Evolutionary conservation across 2,888 invertebrate genomes (phyloP).

Genomic region (Meandrusa payeni): DNA sequence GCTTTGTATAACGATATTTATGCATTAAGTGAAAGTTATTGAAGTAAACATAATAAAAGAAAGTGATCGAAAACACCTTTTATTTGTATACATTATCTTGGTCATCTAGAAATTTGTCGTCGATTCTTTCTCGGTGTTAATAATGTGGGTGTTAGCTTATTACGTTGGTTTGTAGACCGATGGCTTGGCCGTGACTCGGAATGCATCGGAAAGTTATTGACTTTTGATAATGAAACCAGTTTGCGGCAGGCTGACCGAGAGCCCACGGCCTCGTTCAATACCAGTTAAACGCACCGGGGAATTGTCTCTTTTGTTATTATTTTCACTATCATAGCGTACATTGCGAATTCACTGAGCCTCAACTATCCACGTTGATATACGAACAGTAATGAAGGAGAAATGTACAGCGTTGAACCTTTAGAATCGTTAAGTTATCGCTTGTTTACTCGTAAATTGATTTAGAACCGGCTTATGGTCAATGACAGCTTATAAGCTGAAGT

Average conservation of each 20-base stretch:
- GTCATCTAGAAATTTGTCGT: constrained; percentile 32
- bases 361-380: constrained; percentile 14
- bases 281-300: constrained; percentile 50
- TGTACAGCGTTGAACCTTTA: constrained; percentile 39
- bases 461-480: constrained; percentile 51
- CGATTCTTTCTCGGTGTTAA: constrained; percentile 32
- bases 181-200: constrained; percentile 72
- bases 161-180: constrained; percentile 55
- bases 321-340: constrained; percentile 42
- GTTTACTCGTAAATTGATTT: constrained; percentile 34
- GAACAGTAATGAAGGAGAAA: constrained; percentile 36
- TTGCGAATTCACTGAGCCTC: constrained; percentile 41
- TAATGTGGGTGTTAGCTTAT: constrained; percentile 42
- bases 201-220: constrained; percentile 80
- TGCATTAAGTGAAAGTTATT: constrained; percentile 24
- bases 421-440: constrained; percentile 30
- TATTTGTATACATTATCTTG: constrained; percentile 34
- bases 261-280: constrained; percentile 72
- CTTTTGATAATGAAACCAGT: constrained; percentile 81
- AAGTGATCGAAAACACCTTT: constrained; percentile 35
- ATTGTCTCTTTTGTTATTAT: constrained; percentile 37
- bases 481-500: constrained; percentile 39
- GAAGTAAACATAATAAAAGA: constrained; percentile 43
- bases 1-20: constrained; percentile 1
- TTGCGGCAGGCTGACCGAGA: constrained; percentile 72